phyloP scores from a whole-genome alignment of 2,113 vertebrate genomes.

The Myotis yumanensis region DNA sequence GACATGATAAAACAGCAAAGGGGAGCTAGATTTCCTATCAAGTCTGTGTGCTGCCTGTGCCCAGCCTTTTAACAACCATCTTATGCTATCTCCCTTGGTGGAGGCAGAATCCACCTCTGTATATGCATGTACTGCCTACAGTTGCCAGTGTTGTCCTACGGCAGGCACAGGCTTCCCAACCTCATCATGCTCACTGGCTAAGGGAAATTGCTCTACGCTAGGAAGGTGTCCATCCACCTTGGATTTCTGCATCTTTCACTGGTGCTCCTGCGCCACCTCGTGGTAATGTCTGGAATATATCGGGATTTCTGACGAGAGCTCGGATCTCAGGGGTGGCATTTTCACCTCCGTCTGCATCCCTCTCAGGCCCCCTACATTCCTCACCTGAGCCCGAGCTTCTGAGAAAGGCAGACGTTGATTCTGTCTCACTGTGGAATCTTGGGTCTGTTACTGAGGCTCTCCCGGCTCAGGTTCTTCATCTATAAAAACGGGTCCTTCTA shows the following conservation, averaged over 20 bases:
- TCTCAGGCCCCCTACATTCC: not conserved
- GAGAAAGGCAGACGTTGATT: constrained; percentile 20
- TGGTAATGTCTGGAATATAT: not conserved
- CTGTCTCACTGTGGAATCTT: not conserved
- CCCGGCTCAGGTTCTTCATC: not conserved
- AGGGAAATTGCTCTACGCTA: not conserved
- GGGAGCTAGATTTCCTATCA: not conserved
- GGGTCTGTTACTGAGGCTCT: not conserved
- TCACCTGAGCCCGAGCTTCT: not conserved
- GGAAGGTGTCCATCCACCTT: not conserved
- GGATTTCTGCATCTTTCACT: not conserved
- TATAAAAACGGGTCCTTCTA: not conserved
- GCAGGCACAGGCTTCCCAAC: not conserved
- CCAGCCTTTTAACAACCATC: not conserved
- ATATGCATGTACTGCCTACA: not conserved
- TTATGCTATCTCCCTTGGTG: not conserved
- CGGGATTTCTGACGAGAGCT: not conserved
- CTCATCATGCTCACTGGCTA: not conserved
- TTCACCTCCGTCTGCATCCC: not conserved
- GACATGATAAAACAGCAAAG: not conserved
- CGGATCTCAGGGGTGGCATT: not conserved
- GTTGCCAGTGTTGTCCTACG: not conserved
- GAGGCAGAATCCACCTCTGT: not conserved
- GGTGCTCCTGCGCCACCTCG: constrained; percentile 52
- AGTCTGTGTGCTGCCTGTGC: not conserved